Percentiles rank a stretch among this genome's conserved stretches.
These are phyloP conservation scores for Ploceus nigricollis DNA, from an alignment of 2,113 vertebrate genomes.

Conservation along the genomic window DNA sequence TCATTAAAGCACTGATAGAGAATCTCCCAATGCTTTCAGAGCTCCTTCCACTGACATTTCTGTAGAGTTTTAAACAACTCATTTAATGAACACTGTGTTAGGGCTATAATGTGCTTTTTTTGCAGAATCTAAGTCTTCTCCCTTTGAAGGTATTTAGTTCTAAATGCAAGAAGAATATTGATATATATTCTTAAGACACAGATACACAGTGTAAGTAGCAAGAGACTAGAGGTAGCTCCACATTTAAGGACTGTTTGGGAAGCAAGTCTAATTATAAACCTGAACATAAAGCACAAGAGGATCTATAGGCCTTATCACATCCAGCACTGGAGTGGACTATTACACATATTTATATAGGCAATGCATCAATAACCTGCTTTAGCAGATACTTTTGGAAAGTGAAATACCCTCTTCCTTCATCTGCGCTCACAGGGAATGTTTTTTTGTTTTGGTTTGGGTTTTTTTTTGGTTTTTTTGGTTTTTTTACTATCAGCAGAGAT, in stretches of 20 bases:
- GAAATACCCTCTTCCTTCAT: not conserved
- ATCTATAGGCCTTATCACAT: not conserved
- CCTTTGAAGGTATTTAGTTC: not conserved
- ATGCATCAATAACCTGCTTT: not conserved
- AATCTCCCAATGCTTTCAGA: not conserved
- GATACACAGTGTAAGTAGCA: not conserved
- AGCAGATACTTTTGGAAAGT: not conserved
- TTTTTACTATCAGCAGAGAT: not conserved
- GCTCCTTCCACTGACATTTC: not conserved
- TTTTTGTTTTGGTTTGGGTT: not conserved
- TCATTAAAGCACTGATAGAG: not conserved
- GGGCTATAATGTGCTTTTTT: not conserved
- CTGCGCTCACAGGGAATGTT: not conserved
- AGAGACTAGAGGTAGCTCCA: not conserved
- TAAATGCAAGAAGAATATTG: not conserved
- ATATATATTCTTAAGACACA: not conserved
- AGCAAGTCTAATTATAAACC: not conserved
- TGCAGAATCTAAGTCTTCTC: not conserved
- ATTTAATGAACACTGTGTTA: not conserved
- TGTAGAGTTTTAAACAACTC: not conserved
- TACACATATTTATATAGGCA: not conserved
- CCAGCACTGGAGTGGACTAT: not conserved
- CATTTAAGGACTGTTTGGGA: not conserved
- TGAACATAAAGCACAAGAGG: not conserved
- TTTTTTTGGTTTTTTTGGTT: not conserved